Base-by-base conservation (phyloP, 2,113 vertebrate species). In the Meles meles region DNA sequence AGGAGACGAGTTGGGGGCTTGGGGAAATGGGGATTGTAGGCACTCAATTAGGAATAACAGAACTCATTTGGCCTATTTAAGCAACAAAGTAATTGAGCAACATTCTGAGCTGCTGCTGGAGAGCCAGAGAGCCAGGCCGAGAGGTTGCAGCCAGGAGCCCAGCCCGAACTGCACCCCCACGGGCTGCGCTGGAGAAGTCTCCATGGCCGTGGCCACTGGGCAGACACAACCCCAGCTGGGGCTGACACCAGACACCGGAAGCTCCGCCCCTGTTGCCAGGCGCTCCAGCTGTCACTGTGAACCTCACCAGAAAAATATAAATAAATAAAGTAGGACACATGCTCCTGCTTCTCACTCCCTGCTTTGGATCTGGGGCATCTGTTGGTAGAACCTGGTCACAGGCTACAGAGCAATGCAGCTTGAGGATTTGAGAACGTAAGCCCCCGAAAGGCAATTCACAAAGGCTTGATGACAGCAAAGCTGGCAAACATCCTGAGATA, bases 131-230 rank as follows among this genome's bases (percentile, higher is more conserved):
- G 37, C 84, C 72, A 39, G 37, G 23, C 59, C 25, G 1, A 31
- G 88, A 80, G 82, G 15, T 0, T 3, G 29, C 20, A 12, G 14
- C 57, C 3, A 7, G 63, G 18, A 69, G 25, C 31, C 25, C 1
- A 0, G 1, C 29, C 23, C 31, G 23, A 29, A 61, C 29, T 44
- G 18, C 47, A 37, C 34, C 42, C 25, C 34, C 21, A 2, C 21
- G 6, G 8, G 3, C 63, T 81, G 79, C 39, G 34, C 12, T 1
- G 9, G 67, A 88, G 29, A 89, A 6, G 29, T 42, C 25, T 42
- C 69, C 29, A 7, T 0, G n/a, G 11, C 47, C n/a, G 0, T 0
- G 1, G 79, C 37, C 18, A 18, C 63, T 1, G 21, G 25, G 27
- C 65, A 87, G 61, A 20, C 82, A 72, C 10, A 71, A 20, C 17